Evolutionary conservation across 2,113 vertebrate species (phyloP).

Genomic region (Rhegmatorhina hoffmannsi): DNA sequence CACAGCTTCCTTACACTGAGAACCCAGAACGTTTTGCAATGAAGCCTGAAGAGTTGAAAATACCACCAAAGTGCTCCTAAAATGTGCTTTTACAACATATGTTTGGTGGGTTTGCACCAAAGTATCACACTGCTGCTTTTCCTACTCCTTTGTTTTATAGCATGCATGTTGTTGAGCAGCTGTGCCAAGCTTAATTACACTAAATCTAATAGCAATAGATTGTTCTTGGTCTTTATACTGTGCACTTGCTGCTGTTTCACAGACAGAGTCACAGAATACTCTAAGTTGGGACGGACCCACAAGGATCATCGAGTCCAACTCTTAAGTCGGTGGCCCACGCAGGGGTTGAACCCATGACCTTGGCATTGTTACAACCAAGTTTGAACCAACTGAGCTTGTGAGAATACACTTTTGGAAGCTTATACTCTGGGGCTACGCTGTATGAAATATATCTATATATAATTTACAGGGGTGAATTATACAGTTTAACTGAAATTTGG

Average conservation of each 20-base stretch:
- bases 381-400: neutral
- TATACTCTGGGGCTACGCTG: neutral
- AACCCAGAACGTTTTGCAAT: neutral
- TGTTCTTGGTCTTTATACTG: neutral
- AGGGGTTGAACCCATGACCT: too few relatives aligned
- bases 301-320: too few relatives aligned
- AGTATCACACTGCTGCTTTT: neutral
- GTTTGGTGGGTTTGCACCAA: neutral
- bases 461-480: neutral
- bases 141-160: neutral
- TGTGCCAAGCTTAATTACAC: constrained; percentile 5
- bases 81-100: neutral
- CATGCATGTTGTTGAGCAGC: neutral
- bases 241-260: neutral
- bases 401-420: neutral
- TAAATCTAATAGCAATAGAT: neutral
- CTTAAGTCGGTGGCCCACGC: too few relatives aligned
- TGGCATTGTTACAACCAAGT: too few relatives aligned
- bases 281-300: too few relatives aligned
- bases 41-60: neutral
- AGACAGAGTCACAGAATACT: too few relatives aligned
- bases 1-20: neutral
- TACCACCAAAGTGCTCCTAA: neutral
- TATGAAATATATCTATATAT: neutral
- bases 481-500: neutral